phyloP scores from a whole-genome alignment of 2,113 vertebrate genomes.

The Albula glossodonta region DNA sequence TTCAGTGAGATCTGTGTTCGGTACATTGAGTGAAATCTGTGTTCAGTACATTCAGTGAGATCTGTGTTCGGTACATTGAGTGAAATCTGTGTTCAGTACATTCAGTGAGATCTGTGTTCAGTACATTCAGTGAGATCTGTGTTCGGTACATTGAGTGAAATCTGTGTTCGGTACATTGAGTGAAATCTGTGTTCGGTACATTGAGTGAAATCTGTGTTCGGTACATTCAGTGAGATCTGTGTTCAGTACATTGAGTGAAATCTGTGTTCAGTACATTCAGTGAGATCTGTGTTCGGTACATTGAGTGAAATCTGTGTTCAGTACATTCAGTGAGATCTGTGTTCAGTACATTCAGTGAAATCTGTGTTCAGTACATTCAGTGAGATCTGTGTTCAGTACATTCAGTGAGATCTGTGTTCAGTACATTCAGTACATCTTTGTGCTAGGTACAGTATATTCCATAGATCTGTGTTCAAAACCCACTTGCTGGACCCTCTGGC shows the following conservation, averaged over 20 bases:
- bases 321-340: background rate
- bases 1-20: too few relatives aligned
- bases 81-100: background rate
- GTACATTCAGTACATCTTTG: too few relatives aligned
- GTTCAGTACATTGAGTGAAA: too few relatives aligned
- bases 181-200: background rate
- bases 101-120: background rate
- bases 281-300: background rate
- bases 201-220: background rate
- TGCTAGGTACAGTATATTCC: background rate
- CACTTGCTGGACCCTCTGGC: background rate
- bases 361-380: background rate
- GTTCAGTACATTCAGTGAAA: background rate
- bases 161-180: background rate
- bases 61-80: too few relatives aligned
- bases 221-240: too few relatives aligned
- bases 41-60: too few relatives aligned
- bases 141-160: background rate
- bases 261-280: background rate
- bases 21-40: too few relatives aligned
- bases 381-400: background rate
- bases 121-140: background rate
- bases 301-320: too few relatives aligned
- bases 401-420: background rate
- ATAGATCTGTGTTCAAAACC: background rate